Base-by-base conservation (phyloP, 2,797 vertebrate species). In the Ambastaia sidthimunki region DNA sequence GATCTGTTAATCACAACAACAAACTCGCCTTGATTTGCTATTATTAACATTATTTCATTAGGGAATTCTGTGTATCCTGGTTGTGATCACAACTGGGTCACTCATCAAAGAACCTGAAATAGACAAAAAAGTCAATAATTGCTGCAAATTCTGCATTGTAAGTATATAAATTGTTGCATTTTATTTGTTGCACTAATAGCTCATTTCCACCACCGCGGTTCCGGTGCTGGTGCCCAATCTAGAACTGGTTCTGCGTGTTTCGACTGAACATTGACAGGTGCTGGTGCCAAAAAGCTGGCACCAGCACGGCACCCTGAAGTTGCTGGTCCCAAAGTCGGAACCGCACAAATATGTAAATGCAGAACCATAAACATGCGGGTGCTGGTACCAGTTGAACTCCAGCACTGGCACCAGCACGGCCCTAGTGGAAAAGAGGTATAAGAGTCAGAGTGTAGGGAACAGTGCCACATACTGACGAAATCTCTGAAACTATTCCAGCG, bases 1-100 rank as follows among this genome's bases (percentile, higher is more conserved):
- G 96, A 97, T 80, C 92, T 84, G 88, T 97, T 95, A 85, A 96
- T 50, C n/a, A 97, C 78, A 76, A 97, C 95, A 41, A 98, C 80
- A 85, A 96, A 96, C 87, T 98, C 95, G 74, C 95, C 93, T 80
- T 78, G 76, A 0, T 85, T 76, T 3, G 48, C 15, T 4, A 87
- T 4, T n/a, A 87, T 88, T 44, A 91, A 90, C 80, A 82, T 86
- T 31, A 90, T 72, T 54, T 78, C 41, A 74, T 90, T 74, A 6
- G 94, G 92, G 78, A 96, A 92, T 65, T 89, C 88, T 19, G 95
- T 96, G 82, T 93, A 96, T n/a, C 81, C 96, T 85, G 71, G 92
- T 96, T 81, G 96, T 77, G 95, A 97, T 96, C 37, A 94, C 90
- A 0, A 87, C 90, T 12, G 92, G 88, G 52, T 95, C 92, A 10